Conservation (phyloP, 2,113 vertebrate genomes). For the Sinocyclocheilus anophthalmus region DNA sequence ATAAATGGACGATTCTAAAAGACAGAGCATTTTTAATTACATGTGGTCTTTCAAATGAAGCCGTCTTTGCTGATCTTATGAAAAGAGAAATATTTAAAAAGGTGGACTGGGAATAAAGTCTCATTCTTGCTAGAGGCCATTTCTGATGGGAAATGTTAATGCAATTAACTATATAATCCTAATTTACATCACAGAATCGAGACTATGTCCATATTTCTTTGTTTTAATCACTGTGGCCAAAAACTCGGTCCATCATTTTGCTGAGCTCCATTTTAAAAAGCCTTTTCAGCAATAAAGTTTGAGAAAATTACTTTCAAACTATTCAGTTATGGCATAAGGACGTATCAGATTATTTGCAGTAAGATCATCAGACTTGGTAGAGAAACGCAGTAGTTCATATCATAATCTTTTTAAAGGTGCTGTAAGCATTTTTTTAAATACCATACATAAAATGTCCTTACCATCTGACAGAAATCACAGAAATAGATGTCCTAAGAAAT, state of each 20-base stretch:
- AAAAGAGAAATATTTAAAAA: conserved; percentile 19
- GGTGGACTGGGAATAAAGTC: conserved; percentile 19
- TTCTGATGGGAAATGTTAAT: conserved; percentile 22
- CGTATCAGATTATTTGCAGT: not conserved
- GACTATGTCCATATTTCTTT: not conserved
- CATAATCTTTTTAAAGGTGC: not conserved
- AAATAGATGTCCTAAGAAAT: conserved; percentile 10
- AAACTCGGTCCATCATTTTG: not conserved
- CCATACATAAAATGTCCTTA: not conserved
- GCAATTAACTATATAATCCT: conserved; percentile 18
- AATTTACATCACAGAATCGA: not conserved
- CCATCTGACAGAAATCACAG: not conserved
- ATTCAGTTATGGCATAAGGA: not conserved
- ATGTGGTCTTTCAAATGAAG: conserved; percentile 12
- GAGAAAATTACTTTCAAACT: not conserved
- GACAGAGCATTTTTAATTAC: conserved; percentile 18
- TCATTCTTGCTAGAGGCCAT: conserved; percentile 4
- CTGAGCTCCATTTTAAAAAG: not conserved
- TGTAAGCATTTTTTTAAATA: not conserved
- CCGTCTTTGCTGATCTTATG: conserved; percentile 7
- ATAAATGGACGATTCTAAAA: conserved; percentile 17
- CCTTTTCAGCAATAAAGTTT: conserved; percentile 13
- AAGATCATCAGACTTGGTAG: not conserved
- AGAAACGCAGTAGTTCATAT: not conserved
- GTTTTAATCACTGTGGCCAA: conserved; percentile 6